phyloP scores from a whole-genome alignment of 2,113 vertebrate genomes.

The Ardeotis arabs region DNA sequence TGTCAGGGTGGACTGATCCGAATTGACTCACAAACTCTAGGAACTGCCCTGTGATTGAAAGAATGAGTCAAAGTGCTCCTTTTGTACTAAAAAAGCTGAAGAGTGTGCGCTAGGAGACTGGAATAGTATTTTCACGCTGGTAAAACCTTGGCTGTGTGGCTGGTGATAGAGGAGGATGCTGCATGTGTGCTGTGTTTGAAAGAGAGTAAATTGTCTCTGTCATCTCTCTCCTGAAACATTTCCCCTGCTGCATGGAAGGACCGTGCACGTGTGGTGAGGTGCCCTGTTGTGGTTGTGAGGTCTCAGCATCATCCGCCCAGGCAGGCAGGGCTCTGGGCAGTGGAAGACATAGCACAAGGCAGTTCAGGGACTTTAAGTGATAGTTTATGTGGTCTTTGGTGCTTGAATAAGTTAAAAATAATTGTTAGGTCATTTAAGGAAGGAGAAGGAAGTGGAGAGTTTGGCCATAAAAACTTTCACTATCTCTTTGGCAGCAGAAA shows the following conservation, averaged over 20 bases:
- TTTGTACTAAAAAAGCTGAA: neutral
- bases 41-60: neutral
- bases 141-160: neutral
- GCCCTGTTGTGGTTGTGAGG: neutral
- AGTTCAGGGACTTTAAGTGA: neutral
- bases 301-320: neutral
- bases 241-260: neutral
- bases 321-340: neutral
- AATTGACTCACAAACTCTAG: slow-evolving; percentile 7
- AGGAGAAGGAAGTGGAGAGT: neutral
- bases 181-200: neutral
- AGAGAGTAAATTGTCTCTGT: neutral
- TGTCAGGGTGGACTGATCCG: neutral
- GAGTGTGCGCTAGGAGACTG: neutral
- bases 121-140: neutral
- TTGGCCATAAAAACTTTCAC: neutral
- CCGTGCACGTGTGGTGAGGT: accelerated
- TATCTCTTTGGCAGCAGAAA: neutral
- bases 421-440: neutral
- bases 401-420: neutral
- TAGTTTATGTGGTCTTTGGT: neutral
- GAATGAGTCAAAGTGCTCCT: slow-evolving; percentile 33
- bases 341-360: neutral
- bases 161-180: neutral
- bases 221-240: neutral